Evolutionary conservation across 2,888 invertebrate genomes (phyloP).

Genomic region (Agonopterix arenella): DNA sequence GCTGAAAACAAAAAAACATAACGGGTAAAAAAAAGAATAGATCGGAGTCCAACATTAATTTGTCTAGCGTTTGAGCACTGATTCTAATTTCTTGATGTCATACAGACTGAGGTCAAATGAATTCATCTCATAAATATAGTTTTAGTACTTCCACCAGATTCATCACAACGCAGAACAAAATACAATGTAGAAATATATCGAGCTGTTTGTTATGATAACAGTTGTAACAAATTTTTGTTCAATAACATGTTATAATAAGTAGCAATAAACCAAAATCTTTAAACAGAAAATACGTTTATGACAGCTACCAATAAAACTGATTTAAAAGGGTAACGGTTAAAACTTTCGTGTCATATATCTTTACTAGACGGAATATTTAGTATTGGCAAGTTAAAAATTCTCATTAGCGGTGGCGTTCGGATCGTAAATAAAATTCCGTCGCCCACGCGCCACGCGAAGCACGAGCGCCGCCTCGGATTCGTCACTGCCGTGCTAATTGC

Average conservation of each 20-base stretch:
- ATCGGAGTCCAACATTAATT: neutral
- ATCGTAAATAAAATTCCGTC: conserved; percentile 59
- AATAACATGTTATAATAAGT: too few relatives aligned
- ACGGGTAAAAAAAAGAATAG: too few relatives aligned
- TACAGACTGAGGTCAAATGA: conserved; percentile 2
- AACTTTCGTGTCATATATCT: neutral
- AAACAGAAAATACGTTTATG: conserved; percentile 6
- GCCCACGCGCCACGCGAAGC: conserved; percentile 41
- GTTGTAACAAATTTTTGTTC: too few relatives aligned
- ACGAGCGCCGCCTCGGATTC: conserved; percentile 15
- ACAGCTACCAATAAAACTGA: conserved; percentile 4
- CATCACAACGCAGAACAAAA: too few relatives aligned
- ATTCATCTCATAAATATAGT: neutral
- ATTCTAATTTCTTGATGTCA: too few relatives aligned
- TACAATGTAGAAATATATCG: too few relatives aligned
- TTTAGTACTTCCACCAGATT: too few relatives aligned
- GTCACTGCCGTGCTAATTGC: conserved; percentile 27
- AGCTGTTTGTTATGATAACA: too few relatives aligned
- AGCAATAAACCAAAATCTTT: neutral
- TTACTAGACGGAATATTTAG: conserved; percentile 15
- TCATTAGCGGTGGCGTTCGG: conserved; percentile 45
- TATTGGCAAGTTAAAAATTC: conserved; percentile 35
- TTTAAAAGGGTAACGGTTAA: conserved; percentile 2
- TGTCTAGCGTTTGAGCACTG: neutral
- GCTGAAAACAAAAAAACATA: conserved; percentile 74